Conservation (phyloP, 2,113 vertebrate genomes). For the Albula glossodonta region DNA sequence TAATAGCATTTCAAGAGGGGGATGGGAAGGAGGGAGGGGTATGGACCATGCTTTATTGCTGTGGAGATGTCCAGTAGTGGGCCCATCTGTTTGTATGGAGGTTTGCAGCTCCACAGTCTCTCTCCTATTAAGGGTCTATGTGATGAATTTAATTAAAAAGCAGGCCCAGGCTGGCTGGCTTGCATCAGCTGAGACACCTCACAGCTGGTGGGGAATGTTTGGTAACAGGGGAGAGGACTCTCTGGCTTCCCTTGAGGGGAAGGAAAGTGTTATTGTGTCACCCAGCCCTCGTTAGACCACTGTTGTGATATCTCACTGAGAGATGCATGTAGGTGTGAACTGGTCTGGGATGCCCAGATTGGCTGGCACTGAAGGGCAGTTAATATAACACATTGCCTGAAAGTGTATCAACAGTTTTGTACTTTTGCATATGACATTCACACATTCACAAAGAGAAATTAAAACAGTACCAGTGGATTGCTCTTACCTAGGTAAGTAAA, state of each 20-base stretch:
- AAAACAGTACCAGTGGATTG: too few species aligned
- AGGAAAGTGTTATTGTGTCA: background rate
- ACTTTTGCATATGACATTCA: too few species aligned
- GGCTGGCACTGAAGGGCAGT: too few species aligned
- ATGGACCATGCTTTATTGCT: background rate
- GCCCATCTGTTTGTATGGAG: background rate
- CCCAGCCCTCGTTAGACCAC: background rate
- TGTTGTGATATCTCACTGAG: background rate
- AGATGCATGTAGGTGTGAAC: background rate
- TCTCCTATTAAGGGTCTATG: slow-evolving; percentile 4
- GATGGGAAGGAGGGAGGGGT: background rate
- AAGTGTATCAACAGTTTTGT: too few species aligned
- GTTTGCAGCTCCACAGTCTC: background rate
- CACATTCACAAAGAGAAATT: too few species aligned
- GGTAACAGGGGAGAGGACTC: background rate
- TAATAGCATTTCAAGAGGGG: slow-evolving; percentile 7
- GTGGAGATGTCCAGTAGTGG: background rate
- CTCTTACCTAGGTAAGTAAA: too few species aligned
- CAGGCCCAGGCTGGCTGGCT: too few species aligned
- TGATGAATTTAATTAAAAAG: slow-evolving; percentile 1
- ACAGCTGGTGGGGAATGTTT: slow-evolving; percentile 13
- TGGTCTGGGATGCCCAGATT: background rate
- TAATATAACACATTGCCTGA: too few species aligned
- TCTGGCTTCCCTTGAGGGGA: background rate
- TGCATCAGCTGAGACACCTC: slow-evolving; percentile 8